Base-by-base conservation (phyloP, 2,888 invertebrate species). In the Pegoplata infirma region DNA sequence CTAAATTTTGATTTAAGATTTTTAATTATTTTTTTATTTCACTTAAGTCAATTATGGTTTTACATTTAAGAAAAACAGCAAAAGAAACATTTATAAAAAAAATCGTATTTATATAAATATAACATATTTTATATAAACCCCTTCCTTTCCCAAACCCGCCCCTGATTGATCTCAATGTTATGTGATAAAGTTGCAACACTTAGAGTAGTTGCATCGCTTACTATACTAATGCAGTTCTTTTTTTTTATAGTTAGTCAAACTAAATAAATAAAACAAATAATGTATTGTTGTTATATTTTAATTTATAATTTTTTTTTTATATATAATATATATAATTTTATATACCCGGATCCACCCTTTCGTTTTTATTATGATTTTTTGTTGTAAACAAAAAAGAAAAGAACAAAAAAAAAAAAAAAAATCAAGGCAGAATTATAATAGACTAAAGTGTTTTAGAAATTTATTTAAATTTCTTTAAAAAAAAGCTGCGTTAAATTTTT, bases 131-230 rank as follows among this genome's bases (percentile, higher is more conserved):
- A n/a, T 46, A 53, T 55, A 3, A 14, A 63, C 25, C 47, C 44
- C 51, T 40, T 40, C 32, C 32, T 46, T 28, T 16, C 51, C 12
- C n/a, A n/a, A n/a, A n/a, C 63, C 69, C 36, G 32, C 32, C 71
- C 76, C 72, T 46, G 23, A 76, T 72, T 76, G 76, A 76, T 76
- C 76, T 76, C 76, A 76, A 76, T 76, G 66, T 76, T 72, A 76
- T 76, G 76, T 76, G 76, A 76, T 76, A 76, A 76, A 61, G 71
- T 61, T 55, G 71, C 76, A 72, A 61, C 59, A 28, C 76, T 76
- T 55, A 36, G 53, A 76, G 76, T 47, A 32, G 51, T 55, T 76
- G 71, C 67, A 59, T 44, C 76, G 71, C 76, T 76, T 76, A 66
- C 64, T 66, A 61, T 61, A 66, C 64, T 61, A 71, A 76, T 71